Evolutionary conservation across 2,888 invertebrate genomes (phyloP), one percentile per base, ranked within the genome.

Genomic region (Platerodrilus igneus): DNA sequence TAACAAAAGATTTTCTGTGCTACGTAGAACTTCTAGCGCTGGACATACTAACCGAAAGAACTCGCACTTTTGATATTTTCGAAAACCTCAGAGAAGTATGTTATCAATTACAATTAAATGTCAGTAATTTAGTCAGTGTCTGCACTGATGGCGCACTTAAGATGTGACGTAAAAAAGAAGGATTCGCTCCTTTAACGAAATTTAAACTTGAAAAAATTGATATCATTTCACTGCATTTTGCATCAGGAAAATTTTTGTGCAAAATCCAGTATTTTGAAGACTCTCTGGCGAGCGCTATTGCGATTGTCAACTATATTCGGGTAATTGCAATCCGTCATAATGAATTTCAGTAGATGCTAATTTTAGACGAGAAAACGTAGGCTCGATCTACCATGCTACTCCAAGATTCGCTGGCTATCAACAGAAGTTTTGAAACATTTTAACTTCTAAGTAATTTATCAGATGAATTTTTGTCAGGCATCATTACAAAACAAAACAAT

Each of bases 71-170:
- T 10, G 5, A 22, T 22, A 22, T 22, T 22, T 22, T 22, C 22
- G 22, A 22, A 22, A 22, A n/a, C 22, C 3, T 22, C 22, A 22
- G 22, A 4, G 9, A 22, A 6, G 5, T 22, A n/a, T 22, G 22
- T 22, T 9, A 22, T 22, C 22, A 22, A 22, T 22, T 22, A 22
- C 22, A n/a, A 22, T 22, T 22, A 22, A 22, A 22, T 22, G 22
- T 22, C n/a, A 22, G 22, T 22, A 22, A 22, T 22, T 22, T 22
- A 22, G 22, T 22, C n/a, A 22, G 22, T 22, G 5, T 22, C 22
- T 22, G 22, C 22, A 22, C 22, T 10, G 22, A 22, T 22, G 9
- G 22, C 4, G 22, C 22, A 22, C 22, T 10, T 22, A 9, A 8
- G n/a, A 6, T 22, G 22, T 9, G 22, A 22, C n/a, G 22, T 10